Conservation (phyloP, 2,113 vertebrate species). For the Emydocephalus ijimae region DNA sequence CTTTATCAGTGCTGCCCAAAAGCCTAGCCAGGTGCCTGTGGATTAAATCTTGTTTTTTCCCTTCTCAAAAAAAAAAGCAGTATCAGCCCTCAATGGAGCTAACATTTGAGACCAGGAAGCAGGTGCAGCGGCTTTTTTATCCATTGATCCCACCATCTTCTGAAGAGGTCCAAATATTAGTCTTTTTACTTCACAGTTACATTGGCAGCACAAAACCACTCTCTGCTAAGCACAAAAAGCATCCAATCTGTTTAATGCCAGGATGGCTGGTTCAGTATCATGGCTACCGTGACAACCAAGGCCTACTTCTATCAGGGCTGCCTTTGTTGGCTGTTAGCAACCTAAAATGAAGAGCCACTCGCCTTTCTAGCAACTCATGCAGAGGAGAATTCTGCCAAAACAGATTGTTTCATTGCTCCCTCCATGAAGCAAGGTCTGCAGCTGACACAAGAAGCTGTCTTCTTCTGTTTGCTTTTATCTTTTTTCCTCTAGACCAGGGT, state of each 20-base stretch:
- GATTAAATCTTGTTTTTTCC: conserved; percentile 55
- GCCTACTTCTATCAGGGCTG: conserved; percentile 35
- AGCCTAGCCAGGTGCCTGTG: conserved; percentile 54
- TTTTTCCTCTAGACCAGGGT: neutral
- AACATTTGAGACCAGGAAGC: conserved; percentile 46
- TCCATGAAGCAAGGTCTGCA: conserved; percentile 35
- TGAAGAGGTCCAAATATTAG: conserved; percentile 46
- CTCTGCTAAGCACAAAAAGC: conserved; percentile 45
- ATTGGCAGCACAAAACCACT: conserved; percentile 18
- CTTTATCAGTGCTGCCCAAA: conserved; percentile 49
- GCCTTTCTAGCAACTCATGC: conserved; percentile 30
- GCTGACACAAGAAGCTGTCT: conserved; percentile 31
- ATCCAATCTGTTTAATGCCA: conserved; percentile 28
- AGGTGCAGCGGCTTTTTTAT: conserved; percentile 39
- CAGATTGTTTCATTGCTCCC: conserved; percentile 57
- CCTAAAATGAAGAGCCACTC: conserved; percentile 53
- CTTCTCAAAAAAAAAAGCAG: conserved; percentile 26
- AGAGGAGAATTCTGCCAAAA: conserved; percentile 39
- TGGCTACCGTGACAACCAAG: conserved; percentile 41
- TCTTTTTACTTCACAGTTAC: conserved; percentile 50
- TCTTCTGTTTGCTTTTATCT: conserved; percentile 8
- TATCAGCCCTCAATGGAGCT: conserved; percentile 18
- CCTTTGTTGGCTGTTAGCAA: conserved; percentile 44
- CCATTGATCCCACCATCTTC: conserved; percentile 37
- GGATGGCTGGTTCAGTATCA: conserved; percentile 8